Conservation (phyloP, 2,888 invertebrate genomes). For the Polydesmus complanatus region DNA sequence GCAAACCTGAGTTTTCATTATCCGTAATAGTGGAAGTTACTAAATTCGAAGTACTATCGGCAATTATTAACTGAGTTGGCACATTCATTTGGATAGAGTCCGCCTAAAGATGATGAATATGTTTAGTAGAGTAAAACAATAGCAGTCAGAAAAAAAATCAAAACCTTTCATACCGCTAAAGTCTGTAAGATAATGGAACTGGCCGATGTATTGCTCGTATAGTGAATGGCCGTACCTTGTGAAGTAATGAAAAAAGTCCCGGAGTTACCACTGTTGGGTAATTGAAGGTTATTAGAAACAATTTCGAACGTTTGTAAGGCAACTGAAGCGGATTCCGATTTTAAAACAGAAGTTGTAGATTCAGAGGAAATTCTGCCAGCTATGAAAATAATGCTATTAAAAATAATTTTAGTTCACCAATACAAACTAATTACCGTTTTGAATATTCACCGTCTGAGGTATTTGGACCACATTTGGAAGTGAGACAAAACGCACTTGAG, state of each 20-base stretch:
- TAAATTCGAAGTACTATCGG: neutral
- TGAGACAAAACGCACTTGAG: conserved; percentile 13
- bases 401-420: neutral
- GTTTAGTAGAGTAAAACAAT: neutral
- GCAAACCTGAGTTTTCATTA: neutral
- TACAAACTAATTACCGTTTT: conserved; percentile 8
- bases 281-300: conserved; percentile 19
- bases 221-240: conserved; percentile 18
- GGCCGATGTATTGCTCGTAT: conserved; percentile 20
- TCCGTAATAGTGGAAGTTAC: neutral
- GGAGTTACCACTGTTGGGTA: conserved; percentile 17
- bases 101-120: conserved; percentile 10
- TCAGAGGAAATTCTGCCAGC: neutral
- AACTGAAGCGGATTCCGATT: conserved; percentile 12
- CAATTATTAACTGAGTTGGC: conserved; percentile 25
- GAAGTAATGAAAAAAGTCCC: conserved; percentile 19
- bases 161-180: conserved; percentile 16
- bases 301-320: conserved; percentile 20
- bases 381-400: neutral
- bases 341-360: conserved; percentile 7
- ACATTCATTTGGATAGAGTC: conserved; percentile 25
- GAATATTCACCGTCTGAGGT: conserved; percentile 1
- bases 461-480: conserved; percentile 12
- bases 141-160: neutral
- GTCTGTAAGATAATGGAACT: conserved; percentile 29